Percentiles rank a stretch among this genome's conserved stretches.
These are phyloP conservation scores for Magallana ariakensis DNA, from an alignment of 1,140 invertebrate species.

Conservation along the genomic window DNA sequence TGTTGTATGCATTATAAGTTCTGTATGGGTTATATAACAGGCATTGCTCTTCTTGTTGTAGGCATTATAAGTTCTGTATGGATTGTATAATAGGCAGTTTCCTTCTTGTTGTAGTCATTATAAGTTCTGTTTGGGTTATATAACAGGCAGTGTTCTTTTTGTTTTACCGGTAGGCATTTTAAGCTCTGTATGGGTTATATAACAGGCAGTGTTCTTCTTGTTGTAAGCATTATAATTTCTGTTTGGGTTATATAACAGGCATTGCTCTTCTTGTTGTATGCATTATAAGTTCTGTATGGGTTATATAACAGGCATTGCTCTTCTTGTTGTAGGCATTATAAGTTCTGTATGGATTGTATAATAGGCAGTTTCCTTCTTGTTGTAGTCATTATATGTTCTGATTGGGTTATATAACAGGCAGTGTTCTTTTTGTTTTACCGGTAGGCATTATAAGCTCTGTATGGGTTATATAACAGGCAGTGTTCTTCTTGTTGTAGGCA, in stretches of 20 bases:
- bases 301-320: background rate
- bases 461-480: conserved; percentile 80
- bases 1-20: background rate
- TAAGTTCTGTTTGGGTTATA: conserved; percentile 86
- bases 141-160: conserved; percentile 87
- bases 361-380: background rate
- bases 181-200: too few species aligned
- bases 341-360: background rate
- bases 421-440: too few species aligned
- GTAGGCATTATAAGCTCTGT: background rate
- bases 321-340: background rate
- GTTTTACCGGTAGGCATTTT: background rate
- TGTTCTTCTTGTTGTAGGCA: background rate
- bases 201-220: too few species aligned
- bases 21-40: background rate
- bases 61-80: conserved; percentile 80
- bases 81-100: conserved; percentile 88
- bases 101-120: background rate
- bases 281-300: background rate
- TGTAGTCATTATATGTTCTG: background rate
- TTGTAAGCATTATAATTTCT: too few species aligned
- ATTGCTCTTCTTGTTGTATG: background rate
- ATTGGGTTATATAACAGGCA: conserved; percentile 67
- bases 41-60: background rate
- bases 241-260: background rate